Base-by-base conservation (phyloP, 2,888 invertebrate species). In the Cheilosia vernalis region DNA sequence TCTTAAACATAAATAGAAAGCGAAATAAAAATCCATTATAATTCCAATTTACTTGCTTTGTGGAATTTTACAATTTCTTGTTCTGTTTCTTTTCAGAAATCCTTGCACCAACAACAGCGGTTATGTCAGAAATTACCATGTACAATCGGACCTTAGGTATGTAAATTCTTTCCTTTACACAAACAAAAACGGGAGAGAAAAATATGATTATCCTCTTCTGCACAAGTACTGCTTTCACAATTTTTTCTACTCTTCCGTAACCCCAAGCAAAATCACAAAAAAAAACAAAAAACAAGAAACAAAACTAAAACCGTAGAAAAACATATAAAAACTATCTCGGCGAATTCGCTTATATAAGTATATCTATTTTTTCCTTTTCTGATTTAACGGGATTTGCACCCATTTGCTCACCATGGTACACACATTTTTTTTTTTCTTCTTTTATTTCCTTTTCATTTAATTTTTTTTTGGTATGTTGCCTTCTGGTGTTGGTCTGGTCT, bases 31-130 rank as follows among this genome's bases (percentile, higher is more conserved):
- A 15, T 63, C 73, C 74, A 74, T 79, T 84, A 84, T 74, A 79
- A 84, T 84, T 78, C 69, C 73, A 79, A 84, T 79, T 79, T 79
- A 37, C 69, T 55, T 70, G 40, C 66, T 55, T 64, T 80, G 74
- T 64, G 55, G 6, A 44, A 21, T 58, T 69, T 27, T 55, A 21
- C 51, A 40, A 61, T 49, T 21, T 53, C 60, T 64, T 78, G 60
- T 64, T 74, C 49, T 80, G 49, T 88, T 72, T 84, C 73, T 82
- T 93, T 93, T 85, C 93, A 97, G 97, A 97, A 94, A 96, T 97
- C 92, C 96, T 97, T 55, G 96, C 96, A 27, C 97, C 97, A 42
- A 96, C 96, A 37, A 96, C 96, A 1, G 93, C 94, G n/a, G 93
- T 94, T 85, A 94, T 94, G 69, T 94, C 96, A 5, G 92, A 92